These are phyloP conservation scores for Dendroctonus valens DNA, from an alignment of 1,140 invertebrate genomes.

Conservation along the genomic window DNA sequence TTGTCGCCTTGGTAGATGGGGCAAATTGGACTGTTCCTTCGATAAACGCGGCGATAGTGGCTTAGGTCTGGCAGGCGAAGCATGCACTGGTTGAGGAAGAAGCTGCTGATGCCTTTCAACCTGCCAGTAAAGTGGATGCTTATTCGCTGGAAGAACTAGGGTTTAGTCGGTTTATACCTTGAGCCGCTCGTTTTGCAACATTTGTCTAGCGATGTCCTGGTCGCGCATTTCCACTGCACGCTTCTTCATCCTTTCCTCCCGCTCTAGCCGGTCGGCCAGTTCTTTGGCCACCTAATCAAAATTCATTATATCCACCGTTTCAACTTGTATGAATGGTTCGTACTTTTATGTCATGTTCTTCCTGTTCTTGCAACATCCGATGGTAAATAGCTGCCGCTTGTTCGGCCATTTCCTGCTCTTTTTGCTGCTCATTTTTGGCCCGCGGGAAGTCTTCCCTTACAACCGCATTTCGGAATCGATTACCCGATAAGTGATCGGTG, in stretches of 20 bases:
- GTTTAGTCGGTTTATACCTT: constrained; percentile 15
- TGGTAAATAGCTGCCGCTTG: constrained; percentile 61
- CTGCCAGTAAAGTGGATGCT: constrained; percentile 3
- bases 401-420: constrained; percentile 68
- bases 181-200: constrained; percentile 48
- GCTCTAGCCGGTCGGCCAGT: constrained; percentile 62
- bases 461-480: constrained; percentile 81
- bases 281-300: constrained; percentile 54
- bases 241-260: constrained; percentile 59
- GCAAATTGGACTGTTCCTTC: constrained; percentile 35
- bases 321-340: constrained; percentile 39
- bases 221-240: constrained; percentile 56
- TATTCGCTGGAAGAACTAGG: background rate
- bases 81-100: constrained; percentile 9
- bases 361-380: constrained; percentile 62
- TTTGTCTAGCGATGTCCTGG: constrained; percentile 52
- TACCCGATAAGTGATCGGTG: constrained; percentile 80
- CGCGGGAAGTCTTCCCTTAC: constrained; percentile 85
- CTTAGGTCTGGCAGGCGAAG: constrained; percentile 31
- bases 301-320: background rate
- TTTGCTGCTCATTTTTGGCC: constrained; percentile 77
- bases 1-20: constrained; percentile 39
- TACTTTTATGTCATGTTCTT: constrained; percentile 67
- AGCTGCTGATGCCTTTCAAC: constrained; percentile 38
- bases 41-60: constrained; percentile 25